A percentile compares a stretch with the other conserved stretches of the same genome.
Evolutionary conservation across 2,888 invertebrate species (phyloP).

Genomic region (Drosophila conformis): DNA sequence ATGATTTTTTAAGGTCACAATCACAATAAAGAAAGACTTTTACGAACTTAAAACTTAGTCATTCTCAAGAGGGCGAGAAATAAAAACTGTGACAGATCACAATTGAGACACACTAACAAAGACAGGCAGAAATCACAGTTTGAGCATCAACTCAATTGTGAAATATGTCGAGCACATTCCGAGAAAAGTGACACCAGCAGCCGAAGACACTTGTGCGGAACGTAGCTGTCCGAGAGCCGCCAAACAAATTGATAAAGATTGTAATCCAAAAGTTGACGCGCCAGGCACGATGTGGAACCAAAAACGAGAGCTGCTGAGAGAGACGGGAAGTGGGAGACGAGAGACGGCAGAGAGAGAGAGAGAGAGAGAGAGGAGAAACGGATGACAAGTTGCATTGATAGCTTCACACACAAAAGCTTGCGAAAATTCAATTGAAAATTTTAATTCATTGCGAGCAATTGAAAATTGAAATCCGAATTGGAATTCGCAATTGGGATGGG

Average conservation of each 20-base stretch:
- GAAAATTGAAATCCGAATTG: constrained; percentile 46
- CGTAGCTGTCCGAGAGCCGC: constrained; percentile 13
- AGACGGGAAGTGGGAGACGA: constrained; percentile 25
- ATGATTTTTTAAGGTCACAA: not conserved
- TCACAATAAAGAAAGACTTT: not conserved
- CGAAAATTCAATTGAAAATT: constrained; percentile 68
- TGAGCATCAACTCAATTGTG: constrained; percentile 6
- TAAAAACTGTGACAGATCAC: not conserved
- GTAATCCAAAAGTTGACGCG: constrained; percentile 48
- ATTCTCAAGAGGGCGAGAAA: not conserved
- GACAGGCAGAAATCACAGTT: not conserved
- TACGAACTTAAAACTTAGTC: not conserved
- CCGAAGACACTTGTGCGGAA: constrained; percentile 2
- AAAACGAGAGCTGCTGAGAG: not conserved
- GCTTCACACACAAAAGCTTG: constrained; percentile 27
- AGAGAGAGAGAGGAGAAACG: not conserved
- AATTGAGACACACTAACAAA: not conserved
- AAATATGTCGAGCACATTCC: constrained; percentile 17
- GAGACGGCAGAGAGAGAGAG: not conserved
- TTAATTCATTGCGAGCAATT: constrained; percentile 57
- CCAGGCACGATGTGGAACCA: constrained; percentile 54
- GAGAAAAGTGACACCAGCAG: constrained; percentile 28
- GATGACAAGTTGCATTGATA: constrained; percentile 58
- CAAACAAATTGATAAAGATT: constrained; percentile 56
- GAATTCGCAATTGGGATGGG: constrained; percentile 10